These are phyloP conservation scores for Oryctes rhinoceros DNA, from an alignment of 1,140 invertebrate species.

Conservation along the genomic window DNA sequence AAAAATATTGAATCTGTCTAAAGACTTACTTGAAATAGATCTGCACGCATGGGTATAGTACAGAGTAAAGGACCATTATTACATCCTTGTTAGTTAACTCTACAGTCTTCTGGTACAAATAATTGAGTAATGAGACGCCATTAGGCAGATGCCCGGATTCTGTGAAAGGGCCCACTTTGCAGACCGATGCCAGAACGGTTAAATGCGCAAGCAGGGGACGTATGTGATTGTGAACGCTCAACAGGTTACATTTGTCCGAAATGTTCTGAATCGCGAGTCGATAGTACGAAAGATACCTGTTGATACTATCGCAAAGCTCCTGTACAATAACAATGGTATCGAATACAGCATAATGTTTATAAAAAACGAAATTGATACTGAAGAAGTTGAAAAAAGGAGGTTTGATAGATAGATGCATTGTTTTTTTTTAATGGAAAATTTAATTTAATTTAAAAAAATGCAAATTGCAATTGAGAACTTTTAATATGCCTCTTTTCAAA, in stretches of 20 bases:
- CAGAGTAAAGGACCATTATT: conserved; percentile 54
- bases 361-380: no score
- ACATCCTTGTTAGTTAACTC: conserved; percentile 53
- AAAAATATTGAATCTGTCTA: neutral
- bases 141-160: conserved; percentile 51
- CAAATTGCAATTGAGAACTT: no score
- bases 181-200: conserved; percentile 53
- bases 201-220: conserved; percentile 53
- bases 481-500: no score
- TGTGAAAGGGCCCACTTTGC: conserved; percentile 54
- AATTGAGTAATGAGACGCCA: conserved; percentile 57
- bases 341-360: no score
- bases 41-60: conserved; percentile 58
- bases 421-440: neutral
- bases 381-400: neutral
- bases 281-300: conserved; percentile 56
- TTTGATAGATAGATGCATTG: neutral
- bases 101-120: conserved; percentile 56
- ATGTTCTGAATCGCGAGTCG: conserved; percentile 53
- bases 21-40: conserved; percentile 51
- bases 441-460: neutral
- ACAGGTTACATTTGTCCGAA: conserved; percentile 49
- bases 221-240: conserved; percentile 53
- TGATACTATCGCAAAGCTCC: conserved; percentile 57
- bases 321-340: conserved; percentile 43